phyloP scores from a whole-genome alignment of 2,888 invertebrate genomes.

The Phania funesta region DNA sequence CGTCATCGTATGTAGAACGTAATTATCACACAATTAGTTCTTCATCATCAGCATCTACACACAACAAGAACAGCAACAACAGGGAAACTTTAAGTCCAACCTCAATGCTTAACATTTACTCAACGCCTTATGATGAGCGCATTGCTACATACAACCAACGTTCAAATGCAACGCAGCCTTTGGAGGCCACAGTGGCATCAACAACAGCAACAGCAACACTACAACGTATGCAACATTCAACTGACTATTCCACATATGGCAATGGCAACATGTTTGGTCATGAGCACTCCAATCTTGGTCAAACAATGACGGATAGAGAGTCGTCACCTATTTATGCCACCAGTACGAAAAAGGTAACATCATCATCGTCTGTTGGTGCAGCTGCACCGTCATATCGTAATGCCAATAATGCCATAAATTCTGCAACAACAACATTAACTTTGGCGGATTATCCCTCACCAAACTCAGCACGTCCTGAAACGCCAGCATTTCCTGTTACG shows the following conservation, averaged over 20 bases:
- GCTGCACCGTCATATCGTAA: constrained; percentile 71
- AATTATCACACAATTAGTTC: constrained; percentile 80
- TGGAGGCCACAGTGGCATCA: constrained; percentile 44
- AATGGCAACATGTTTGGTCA: constrained; percentile 72
- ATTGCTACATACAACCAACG: constrained; percentile 39
- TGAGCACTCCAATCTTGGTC: constrained; percentile 70
- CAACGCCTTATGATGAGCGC: constrained; percentile 64
- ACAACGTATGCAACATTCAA: constrained; percentile 56
- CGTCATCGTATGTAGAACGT: constrained; percentile 75
- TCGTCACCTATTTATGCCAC: constrained; percentile 78
- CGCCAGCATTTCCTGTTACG: constrained; percentile 96
- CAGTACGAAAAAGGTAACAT: constrained; percentile 71
- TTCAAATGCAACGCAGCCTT: constrained; percentile 55
- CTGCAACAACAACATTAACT: constrained; percentile 49
- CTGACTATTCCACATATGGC: constrained; percentile 68
- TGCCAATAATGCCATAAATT: constrained; percentile 73
- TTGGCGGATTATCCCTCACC: constrained; percentile 72
- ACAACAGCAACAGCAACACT: constrained; percentile 36
- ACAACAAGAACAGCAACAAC: constrained; percentile 63
- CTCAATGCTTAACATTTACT: constrained; percentile 63
- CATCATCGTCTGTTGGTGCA: constrained; percentile 53
- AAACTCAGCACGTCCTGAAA: constrained; percentile 86
- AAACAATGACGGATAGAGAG: constrained; percentile 67
- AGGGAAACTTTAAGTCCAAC: constrained; percentile 69
- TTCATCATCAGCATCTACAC: constrained; percentile 63